phyloP scores from a whole-genome alignment of 2,888 invertebrate genomes.

The Sphinx pinastri region DNA sequence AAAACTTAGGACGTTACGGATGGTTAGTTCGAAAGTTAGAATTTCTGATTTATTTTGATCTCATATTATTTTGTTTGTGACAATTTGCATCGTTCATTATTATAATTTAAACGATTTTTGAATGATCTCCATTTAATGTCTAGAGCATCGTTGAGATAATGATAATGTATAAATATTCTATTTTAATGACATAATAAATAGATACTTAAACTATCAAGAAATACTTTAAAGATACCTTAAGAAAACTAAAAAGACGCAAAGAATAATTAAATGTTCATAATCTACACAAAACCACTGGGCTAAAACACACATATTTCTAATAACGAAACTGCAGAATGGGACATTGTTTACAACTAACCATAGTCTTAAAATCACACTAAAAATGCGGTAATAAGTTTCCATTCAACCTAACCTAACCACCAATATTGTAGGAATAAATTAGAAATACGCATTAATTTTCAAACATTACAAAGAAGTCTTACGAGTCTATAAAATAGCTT shows the following conservation, averaged over 20 bases:
- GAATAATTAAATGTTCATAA: too few relatives aligned
- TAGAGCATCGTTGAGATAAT: too few relatives aligned
- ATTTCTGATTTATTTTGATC: not conserved
- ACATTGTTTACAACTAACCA: not conserved
- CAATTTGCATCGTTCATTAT: not conserved
- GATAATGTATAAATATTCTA: too few relatives aligned
- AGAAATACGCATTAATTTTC: slow-evolving; percentile 7
- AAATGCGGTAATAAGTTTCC: not conserved
- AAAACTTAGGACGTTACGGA: slow-evolving; percentile 51
- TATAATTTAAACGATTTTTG: too few relatives aligned
- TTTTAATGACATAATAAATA: too few relatives aligned
- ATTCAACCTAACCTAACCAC: not conserved
- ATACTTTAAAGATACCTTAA: too few relatives aligned
- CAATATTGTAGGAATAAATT: not conserved
- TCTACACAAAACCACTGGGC: too few relatives aligned
- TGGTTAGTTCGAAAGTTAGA: slow-evolving; percentile 3
- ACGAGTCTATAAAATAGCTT: slow-evolving; percentile 20
- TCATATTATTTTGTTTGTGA: not conserved
- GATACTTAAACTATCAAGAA: too few relatives aligned
- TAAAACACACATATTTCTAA: too few relatives aligned
- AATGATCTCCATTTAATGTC: too few relatives aligned
- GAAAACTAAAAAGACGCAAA: too few relatives aligned
- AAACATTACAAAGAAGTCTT: slow-evolving; percentile 26
- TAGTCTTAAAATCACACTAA: not conserved
- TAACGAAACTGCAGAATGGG: too few relatives aligned